Percentiles rank a stretch among this genome's conserved stretches.
Evolutionary conservation across 1,140 invertebrate genomes (phyloP).

Genomic region (Holcopasites calliopsidis): DNA sequence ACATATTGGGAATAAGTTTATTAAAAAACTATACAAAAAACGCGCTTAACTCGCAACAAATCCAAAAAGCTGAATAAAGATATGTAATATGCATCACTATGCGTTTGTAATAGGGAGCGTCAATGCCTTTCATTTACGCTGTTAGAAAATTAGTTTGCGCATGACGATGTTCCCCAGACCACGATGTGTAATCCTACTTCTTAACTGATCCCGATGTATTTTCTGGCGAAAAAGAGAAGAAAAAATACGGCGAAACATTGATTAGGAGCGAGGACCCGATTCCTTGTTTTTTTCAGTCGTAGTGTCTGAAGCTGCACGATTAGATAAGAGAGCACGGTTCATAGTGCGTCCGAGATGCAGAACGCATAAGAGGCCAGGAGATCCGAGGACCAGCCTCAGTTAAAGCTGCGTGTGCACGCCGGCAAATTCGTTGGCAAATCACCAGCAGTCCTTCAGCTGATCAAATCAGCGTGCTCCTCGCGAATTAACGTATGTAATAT

Average conservation of each 20-base stretch:
- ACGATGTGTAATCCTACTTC: no score
- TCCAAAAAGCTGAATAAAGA: no score
- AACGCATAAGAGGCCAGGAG: slow-evolving; percentile 77
- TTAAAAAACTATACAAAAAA: no score
- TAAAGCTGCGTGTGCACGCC: slow-evolving; percentile 66
- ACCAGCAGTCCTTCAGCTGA: background rate
- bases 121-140: no score
- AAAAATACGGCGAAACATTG: slow-evolving; percentile 19
- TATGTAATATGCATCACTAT: no score
- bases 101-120: no score
- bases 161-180: no score
- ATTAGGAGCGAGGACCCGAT: slow-evolving; percentile 34
- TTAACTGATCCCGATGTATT: background rate
- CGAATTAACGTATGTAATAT: no score
- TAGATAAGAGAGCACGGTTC: slow-evolving; percentile 77
- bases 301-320: slow-evolving; percentile 71
- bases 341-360: slow-evolving; percentile 76
- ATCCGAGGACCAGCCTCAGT: slow-evolving; percentile 68
- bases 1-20: no score
- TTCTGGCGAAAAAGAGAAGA: background rate
- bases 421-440: slow-evolving; percentile 49
- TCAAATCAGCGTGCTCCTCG: background rate
- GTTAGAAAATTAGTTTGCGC: no score
- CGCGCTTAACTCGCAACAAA: no score
- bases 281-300: slow-evolving; percentile 63